phyloP scores from a whole-genome alignment of 2,888 invertebrate species.

The Pristionchus exspectatus region DNA sequence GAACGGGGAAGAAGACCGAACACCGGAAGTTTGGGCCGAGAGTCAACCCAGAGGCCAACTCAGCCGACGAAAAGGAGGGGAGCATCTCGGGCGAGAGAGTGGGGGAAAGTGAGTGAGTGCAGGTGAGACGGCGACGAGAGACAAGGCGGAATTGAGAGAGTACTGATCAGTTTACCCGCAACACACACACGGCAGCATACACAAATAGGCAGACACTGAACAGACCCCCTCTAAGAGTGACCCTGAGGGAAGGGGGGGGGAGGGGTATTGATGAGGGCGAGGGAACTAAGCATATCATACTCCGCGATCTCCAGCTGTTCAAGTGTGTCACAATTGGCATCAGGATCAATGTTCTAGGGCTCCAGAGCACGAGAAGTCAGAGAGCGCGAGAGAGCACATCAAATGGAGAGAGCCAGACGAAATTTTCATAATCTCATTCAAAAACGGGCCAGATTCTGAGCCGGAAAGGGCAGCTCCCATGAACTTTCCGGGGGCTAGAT shows the following conservation, averaged over 20 bases:
- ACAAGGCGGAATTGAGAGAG: not conserved
- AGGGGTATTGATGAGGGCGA: not conserved
- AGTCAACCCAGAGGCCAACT: not conserved
- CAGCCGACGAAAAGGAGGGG: not conserved
- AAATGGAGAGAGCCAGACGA: not conserved
- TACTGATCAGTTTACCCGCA: conserved; percentile 39
- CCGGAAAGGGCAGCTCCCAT: conserved; percentile 6
- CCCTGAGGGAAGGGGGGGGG: conserved; percentile 9
- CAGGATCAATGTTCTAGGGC: not conserved
- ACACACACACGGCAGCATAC: conserved; percentile 23
- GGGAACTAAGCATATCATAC: conserved; percentile 44
- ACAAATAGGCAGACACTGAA: conserved; percentile 19
- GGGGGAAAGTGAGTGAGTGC: not conserved
- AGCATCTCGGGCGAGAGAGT: not conserved
- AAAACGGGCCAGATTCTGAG: not conserved
- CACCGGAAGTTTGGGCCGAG: not conserved
- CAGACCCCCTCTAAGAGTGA: conserved; percentile 40
- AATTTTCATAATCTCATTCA: not conserved
- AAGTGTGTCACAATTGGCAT: conserved; percentile 33
- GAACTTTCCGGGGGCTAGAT: not conserved
- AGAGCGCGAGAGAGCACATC: not conserved
- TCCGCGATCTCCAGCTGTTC: conserved; percentile 36
- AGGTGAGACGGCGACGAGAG: not conserved
- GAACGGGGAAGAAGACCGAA: not conserved
- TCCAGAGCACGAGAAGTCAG: not conserved